Evolutionary conservation across 2,797 vertebrate genomes (phyloP).

Genomic region (Microctenopoma lineatum): DNA sequence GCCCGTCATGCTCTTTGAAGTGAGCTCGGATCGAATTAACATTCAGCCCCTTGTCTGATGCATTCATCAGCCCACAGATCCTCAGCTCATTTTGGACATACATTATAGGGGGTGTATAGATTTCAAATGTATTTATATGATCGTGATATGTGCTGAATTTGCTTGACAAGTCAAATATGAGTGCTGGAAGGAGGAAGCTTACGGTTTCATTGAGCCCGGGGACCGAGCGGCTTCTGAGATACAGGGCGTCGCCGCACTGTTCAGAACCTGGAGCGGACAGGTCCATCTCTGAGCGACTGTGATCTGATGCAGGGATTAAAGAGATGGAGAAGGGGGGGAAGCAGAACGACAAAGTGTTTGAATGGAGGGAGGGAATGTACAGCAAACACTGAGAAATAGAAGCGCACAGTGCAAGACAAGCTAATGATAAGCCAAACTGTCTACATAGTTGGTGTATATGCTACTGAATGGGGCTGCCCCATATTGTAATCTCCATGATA

Average conservation of each 20-base stretch:
- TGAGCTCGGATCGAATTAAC: slow-evolving; percentile 65
- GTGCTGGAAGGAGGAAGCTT: slow-evolving; percentile 55
- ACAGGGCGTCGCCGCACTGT: slow-evolving; percentile 85
- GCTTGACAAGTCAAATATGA: slow-evolving; percentile 8
- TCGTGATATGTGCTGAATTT: slow-evolving; percentile 7
- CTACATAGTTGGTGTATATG: too few species aligned
- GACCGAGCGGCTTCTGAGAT: slow-evolving; percentile 89
- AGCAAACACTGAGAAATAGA: slow-evolving; percentile 8
- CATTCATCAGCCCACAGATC: slow-evolving; percentile 35
- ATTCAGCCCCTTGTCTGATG: slow-evolving; percentile 53
- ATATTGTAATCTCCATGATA: too few species aligned
- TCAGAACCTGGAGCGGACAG: slow-evolving; percentile 87
- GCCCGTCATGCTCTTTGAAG: slow-evolving; percentile 69
- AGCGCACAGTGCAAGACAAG: slow-evolving; percentile 1
- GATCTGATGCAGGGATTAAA: slow-evolving; percentile 79
- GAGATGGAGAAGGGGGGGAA: neutral
- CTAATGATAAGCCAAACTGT: neutral
- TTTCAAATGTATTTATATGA: neutral
- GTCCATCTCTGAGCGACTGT: slow-evolving; percentile 92
- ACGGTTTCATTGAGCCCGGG: slow-evolving; percentile 91
- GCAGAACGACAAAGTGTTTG: slow-evolving; percentile 17
- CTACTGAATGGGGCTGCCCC: too few species aligned
- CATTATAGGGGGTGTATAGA: neutral
- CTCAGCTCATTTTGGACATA: slow-evolving; percentile 5
- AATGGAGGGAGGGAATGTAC: slow-evolving; percentile 1